phyloP scores from a whole-genome alignment of 2,113 vertebrate species.

The Heterotis niloticus region DNA sequence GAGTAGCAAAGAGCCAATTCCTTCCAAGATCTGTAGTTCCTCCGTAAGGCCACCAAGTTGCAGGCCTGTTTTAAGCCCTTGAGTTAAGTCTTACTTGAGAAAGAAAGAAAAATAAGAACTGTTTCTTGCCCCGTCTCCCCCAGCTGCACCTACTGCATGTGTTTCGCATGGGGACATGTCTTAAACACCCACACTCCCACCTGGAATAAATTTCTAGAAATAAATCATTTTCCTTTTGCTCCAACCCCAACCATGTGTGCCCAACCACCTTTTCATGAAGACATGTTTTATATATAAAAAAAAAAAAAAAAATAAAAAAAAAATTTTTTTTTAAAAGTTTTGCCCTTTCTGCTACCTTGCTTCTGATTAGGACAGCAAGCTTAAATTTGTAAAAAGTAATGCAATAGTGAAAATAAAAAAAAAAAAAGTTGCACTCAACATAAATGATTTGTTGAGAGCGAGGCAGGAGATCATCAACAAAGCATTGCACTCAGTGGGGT shows the following conservation, averaged over 20 bases:
- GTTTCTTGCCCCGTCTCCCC: not conserved
- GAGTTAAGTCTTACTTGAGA: too few species aligned
- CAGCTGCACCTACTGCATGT: not conserved
- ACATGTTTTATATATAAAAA: too few species aligned
- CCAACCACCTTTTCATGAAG: not conserved
- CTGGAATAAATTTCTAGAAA: not conserved
- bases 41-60: not conserved
- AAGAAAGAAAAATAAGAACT: not conserved
- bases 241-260: not conserved
- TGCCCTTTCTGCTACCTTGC: not conserved
- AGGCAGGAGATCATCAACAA: not conserved
- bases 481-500: not conserved
- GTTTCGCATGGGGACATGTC: not conserved
- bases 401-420: not conserved
- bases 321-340: not conserved
- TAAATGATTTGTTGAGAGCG: not conserved
- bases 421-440: not conserved
- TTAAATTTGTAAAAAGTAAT: constrained; percentile 23
- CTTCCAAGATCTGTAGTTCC: not conserved
- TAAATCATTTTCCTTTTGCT: not conserved
- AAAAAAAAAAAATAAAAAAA: too few species aligned
- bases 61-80: not conserved
- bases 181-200: not conserved
- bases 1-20: not conserved
- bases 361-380: constrained; percentile 36